Evolutionary conservation across 2,797 vertebrate species (phyloP).

Genomic region (Rhincodon typus): DNA sequence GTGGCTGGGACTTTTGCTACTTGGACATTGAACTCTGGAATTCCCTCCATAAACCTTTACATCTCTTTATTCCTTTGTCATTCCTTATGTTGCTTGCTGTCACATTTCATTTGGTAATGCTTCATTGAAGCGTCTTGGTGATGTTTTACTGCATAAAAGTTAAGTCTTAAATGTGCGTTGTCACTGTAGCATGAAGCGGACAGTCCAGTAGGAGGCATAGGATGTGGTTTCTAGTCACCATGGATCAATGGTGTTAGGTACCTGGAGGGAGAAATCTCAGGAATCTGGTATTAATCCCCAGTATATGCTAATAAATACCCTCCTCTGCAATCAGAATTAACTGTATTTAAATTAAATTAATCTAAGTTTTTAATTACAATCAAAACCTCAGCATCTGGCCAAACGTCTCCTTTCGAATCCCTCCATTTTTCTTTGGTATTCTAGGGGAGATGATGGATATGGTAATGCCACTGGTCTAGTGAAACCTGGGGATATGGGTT

Average conservation of each 20-base stretch:
- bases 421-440: not conserved
- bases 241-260: not conserved
- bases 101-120: not conserved
- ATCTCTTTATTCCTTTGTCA: not conserved
- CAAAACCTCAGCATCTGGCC: not conserved
- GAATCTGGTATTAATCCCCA: not conserved
- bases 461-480: no score
- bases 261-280: not conserved
- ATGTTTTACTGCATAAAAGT: not conserved
- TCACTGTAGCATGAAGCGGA: no score
- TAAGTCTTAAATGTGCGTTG: not conserved
- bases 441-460: no score
- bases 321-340: not conserved
- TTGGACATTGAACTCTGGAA: not conserved
- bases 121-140: not conserved
- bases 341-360: not conserved
- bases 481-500: no score
- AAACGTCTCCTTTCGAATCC: not conserved
- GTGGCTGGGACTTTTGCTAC: not conserved
- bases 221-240: not conserved
- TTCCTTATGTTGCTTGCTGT: not conserved
- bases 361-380: not conserved
- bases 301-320: not conserved
- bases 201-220: not conserved
- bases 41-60: not conserved